Evolutionary conservation across 2,888 invertebrate species (phyloP).

Genomic region (Bibio marci): DNA sequence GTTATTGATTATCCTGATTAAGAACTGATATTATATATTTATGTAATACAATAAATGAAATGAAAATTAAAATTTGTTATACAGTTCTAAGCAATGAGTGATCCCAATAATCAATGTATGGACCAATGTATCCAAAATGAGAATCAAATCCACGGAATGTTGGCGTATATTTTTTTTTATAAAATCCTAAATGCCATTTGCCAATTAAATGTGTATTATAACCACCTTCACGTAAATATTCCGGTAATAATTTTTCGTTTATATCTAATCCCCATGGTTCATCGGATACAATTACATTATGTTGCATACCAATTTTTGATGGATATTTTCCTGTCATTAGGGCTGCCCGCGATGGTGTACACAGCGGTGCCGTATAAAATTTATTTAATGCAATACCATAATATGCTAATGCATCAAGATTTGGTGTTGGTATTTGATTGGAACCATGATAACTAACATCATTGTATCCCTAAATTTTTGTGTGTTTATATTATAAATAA

Average conservation of each 20-base stretch:
- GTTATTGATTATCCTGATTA: too few relatives aligned
- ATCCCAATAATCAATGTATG: constrained; percentile 64
- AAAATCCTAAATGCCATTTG: constrained; percentile 84
- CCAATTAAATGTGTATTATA: constrained; percentile 73
- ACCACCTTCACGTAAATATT: constrained; percentile 48
- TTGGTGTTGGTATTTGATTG: constrained; percentile 74
- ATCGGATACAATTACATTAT: too few relatives aligned
- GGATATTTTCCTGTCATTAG: constrained; percentile 77
- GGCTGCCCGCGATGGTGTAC: constrained; percentile 70
- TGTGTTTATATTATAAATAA: too few relatives aligned
- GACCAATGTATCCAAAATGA: constrained; percentile 74
- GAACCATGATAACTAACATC: constrained; percentile 84
- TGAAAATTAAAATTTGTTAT: too few relatives aligned
- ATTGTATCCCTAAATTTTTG: constrained; percentile 94
- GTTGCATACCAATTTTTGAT: neutral
- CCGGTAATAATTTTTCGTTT: constrained; percentile 48
- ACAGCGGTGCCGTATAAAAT: constrained; percentile 63
- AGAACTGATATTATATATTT: too few relatives aligned
- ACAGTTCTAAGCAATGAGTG: constrained; percentile 24
- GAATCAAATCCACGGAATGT: constrained; percentile 57
- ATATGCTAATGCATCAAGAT: constrained; percentile 73
- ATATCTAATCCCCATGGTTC: constrained; percentile 33
- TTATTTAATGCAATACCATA: constrained; percentile 71
- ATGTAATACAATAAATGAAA: too few relatives aligned
- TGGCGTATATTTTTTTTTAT: constrained; percentile 40